A percentile compares a stretch with the other conserved stretches of the same genome.
phyloP scores from a whole-genome alignment of 2,113 vertebrate genomes.

The Tupaia tana region DNA sequence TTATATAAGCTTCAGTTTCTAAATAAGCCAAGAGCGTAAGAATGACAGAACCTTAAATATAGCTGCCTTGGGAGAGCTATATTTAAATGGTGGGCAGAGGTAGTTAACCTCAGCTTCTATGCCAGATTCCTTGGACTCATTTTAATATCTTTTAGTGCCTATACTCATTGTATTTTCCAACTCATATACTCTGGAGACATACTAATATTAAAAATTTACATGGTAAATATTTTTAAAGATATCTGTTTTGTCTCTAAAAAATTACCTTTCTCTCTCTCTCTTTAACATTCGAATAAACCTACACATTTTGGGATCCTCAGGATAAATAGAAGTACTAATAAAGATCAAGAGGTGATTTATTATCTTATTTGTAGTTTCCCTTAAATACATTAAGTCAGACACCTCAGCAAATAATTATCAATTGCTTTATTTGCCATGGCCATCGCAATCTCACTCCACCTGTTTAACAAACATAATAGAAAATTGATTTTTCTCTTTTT shows the following conservation, averaged over 20 bases:
- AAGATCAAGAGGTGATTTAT: slow-evolving; percentile 60
- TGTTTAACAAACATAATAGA: slow-evolving; percentile 85
- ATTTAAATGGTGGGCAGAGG: slow-evolving; percentile 4
- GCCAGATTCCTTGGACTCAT: slow-evolving; percentile 49
- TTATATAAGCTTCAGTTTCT: slow-evolving; percentile 54
- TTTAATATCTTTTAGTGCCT: slow-evolving; percentile 16
- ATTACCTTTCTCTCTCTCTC: background rate
- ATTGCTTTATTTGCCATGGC: slow-evolving; percentile 68
- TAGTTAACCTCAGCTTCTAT: slow-evolving; percentile 9
- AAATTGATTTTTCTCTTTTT: slow-evolving; percentile 83
- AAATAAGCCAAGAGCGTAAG: slow-evolving; percentile 42
- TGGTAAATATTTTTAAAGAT: slow-evolving; percentile 44
- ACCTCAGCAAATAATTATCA: slow-evolving; percentile 75
- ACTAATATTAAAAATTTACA: slow-evolving; percentile 43
- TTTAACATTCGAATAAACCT: background rate
- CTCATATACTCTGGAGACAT: background rate
- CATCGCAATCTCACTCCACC: slow-evolving; percentile 69
- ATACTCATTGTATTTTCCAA: slow-evolving; percentile 48
- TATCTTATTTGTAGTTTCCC: slow-evolving; percentile 56
- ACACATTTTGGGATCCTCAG: background rate
- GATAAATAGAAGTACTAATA: background rate
- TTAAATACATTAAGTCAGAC: slow-evolving; percentile 67
- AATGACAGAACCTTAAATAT: slow-evolving; percentile 18
- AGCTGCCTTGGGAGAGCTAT: slow-evolving; percentile 12
- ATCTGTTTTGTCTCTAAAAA: slow-evolving; percentile 36